These are phyloP conservation scores for Scopus umbretta DNA, from an alignment of 2,113 vertebrate genomes.

Conservation along the genomic window DNA sequence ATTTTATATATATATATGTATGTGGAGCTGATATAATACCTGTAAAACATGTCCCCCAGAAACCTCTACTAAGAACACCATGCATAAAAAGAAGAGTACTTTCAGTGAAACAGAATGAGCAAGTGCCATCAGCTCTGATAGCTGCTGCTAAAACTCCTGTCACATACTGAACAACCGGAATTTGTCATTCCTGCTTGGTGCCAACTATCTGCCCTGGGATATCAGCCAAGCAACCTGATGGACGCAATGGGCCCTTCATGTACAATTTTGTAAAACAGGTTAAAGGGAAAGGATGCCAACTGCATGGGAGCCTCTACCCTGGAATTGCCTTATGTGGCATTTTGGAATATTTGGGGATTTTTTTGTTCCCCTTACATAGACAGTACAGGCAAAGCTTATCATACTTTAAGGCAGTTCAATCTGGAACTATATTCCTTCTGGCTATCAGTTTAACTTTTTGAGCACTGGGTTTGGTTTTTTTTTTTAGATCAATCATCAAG, in stretches of 20 bases:
- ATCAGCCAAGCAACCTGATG: not conserved
- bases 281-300: not conserved
- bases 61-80: not conserved
- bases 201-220: not conserved
- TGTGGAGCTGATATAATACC: not conserved
- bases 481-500: not conserved
- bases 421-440: not conserved
- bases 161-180: not conserved
- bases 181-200: not conserved
- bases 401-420: not conserved
- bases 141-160: not conserved
- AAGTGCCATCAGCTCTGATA: not conserved
- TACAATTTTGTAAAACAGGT: not conserved
- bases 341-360: not conserved
- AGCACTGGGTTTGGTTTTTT: not conserved
- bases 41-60: not conserved
- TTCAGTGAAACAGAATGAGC: not conserved
- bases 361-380: not conserved
- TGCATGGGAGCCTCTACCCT: not conserved
- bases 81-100: not conserved
- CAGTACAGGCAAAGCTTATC: not conserved
- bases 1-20: no score
- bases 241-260: not conserved
- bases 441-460: not conserved
- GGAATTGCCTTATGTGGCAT: not conserved